These are phyloP conservation scores for Eulimnadia texana DNA, from an alignment of 1,140 invertebrate genomes.

Conservation along the genomic window DNA sequence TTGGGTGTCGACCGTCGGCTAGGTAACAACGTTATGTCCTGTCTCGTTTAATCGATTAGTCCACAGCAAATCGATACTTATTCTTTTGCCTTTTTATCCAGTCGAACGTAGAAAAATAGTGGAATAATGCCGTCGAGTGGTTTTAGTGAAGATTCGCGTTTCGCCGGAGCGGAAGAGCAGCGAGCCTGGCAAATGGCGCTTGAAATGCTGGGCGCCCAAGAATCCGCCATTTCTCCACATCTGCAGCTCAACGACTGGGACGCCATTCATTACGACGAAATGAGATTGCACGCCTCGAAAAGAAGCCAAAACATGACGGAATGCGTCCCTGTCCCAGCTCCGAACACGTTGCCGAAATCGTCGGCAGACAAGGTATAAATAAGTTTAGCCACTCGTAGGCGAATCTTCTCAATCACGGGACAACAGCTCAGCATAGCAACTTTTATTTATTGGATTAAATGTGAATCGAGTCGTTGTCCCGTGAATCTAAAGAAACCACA, in stretches of 20 bases:
- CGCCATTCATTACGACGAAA: conserved; percentile 28
- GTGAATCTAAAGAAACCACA: too few relatives aligned
- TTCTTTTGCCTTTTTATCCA: too few relatives aligned
- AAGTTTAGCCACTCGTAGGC: neutral
- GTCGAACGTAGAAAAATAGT: too few relatives aligned
- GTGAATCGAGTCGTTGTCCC: too few relatives aligned
- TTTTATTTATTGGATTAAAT: too few relatives aligned
- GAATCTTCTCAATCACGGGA: neutral
- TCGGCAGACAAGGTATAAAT: conserved; percentile 91
- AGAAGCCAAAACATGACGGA: conserved; percentile 98
- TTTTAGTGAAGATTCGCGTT: neutral
- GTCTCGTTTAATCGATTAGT: too few relatives aligned
- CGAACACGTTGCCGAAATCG: conserved; percentile 99
- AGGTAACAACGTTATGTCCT: neutral
- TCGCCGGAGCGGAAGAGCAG: conserved; percentile 49
- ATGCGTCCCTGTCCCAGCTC: conserved; percentile 97
- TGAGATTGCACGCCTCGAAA: conserved; percentile 33
- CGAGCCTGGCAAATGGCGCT: conserved; percentile 76
- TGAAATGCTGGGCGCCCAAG: conserved; percentile 33
- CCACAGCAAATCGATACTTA: too few relatives aligned
- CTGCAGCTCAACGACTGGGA: conserved; percentile 41
- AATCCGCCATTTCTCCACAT: conserved; percentile 48
- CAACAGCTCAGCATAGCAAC: too few relatives aligned
- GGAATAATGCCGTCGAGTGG: conserved; percentile 6
- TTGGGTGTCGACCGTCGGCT: neutral